phyloP scores from a whole-genome alignment of 2,888 invertebrate genomes.

The Lysandra bellargus region DNA sequence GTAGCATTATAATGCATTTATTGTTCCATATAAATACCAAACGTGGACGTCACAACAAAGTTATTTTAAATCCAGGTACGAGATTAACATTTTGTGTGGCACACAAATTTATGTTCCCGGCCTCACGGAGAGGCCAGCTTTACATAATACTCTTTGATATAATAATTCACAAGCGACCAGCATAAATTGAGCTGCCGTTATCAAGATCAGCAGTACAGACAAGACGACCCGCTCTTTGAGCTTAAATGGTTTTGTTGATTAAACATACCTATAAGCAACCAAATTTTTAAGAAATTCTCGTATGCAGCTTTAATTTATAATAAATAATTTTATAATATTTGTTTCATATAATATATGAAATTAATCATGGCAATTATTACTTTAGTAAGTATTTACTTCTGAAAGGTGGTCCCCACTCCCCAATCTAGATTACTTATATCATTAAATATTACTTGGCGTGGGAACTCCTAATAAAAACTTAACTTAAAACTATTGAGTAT shows the following conservation, averaged over 20 bases:
- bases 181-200: neutral
- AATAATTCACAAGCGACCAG: slow-evolving; percentile 18
- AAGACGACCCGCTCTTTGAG: slow-evolving; percentile 7
- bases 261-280: neutral
- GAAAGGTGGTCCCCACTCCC: neutral
- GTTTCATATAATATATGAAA: neutral
- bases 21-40: slow-evolving; percentile 1
- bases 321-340: neutral
- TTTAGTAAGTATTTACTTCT: neutral
- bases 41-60: neutral
- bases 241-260: neutral
- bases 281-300: neutral
- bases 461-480: too few relatives aligned
- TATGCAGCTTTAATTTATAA: too few relatives aligned
- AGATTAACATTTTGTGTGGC: slow-evolving; percentile 22
- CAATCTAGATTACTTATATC: neutral
- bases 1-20: neutral
- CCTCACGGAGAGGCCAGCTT: slow-evolving; percentile 22
- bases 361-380: neutral
- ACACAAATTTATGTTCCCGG: slow-evolving; percentile 21
- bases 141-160: slow-evolving; percentile 22
- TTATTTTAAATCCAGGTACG: slow-evolving; percentile 12
- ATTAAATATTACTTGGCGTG: too few relatives aligned
- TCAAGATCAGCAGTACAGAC: slow-evolving; percentile 13
- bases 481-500: too few relatives aligned